A percentile compares a stretch with the other conserved stretches of the same genome.
Conservation (phyloP, 1,140 invertebrate genomes). For the Mesaphorura yosii region DNA sequence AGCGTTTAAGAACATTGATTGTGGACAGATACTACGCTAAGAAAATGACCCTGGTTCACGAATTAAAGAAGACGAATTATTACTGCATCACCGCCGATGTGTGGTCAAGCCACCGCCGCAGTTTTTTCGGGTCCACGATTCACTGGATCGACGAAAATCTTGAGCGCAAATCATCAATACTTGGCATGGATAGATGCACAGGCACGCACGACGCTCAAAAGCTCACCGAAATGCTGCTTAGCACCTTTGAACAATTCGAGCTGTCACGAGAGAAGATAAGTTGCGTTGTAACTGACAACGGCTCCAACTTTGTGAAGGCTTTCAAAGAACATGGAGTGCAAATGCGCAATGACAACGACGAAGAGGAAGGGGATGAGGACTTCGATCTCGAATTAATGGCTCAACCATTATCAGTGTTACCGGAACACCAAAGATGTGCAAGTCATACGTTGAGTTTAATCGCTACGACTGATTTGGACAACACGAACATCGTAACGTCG, state of each 20-base stretch:
- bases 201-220: not conserved
- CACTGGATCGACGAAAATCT: not conserved
- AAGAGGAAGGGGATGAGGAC: not conserved
- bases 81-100: conserved; percentile 5
- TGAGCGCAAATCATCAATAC: not conserved
- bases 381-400: no score
- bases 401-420: not conserved
- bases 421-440: conserved; percentile 1
- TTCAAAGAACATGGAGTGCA: not conserved
- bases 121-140: not conserved
- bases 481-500: conserved; percentile 1
- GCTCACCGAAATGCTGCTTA: not conserved
- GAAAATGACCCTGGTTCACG: not conserved
- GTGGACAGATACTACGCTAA: not conserved
- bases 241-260: not conserved
- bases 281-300: conserved; percentile 3
- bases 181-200: not conserved
- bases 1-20: not conserved
- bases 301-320: conserved; percentile 10
- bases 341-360: not conserved
- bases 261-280: not conserved
- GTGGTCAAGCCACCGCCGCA: not conserved
- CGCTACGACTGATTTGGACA: conserved; percentile 7
- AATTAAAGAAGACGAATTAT: not conserved
- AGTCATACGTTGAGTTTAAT: conserved; percentile 5